Evolutionary conservation across 2,113 vertebrate genomes (phyloP).

Genomic region (Glaucidium brasilianum): DNA sequence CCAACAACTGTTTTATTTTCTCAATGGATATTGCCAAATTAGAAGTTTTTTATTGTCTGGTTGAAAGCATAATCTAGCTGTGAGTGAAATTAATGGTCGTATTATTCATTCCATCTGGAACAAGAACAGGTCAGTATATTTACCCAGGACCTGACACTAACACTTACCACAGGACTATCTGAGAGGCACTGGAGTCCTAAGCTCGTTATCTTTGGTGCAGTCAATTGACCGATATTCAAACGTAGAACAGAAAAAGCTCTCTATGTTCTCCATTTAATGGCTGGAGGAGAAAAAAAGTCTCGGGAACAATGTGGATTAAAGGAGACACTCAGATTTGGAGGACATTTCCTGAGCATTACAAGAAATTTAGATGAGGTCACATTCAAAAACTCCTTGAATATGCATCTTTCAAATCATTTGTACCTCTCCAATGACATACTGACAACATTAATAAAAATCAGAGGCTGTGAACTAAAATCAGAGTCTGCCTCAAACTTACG

Average conservation of each 20-base stretch:
- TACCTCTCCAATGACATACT: conserved; percentile 1
- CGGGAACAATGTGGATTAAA: background rate
- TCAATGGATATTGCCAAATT: background rate
- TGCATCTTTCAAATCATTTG: background rate
- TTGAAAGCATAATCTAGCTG: background rate
- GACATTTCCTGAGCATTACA: background rate
- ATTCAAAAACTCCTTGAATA: background rate
- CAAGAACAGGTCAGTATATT: background rate
- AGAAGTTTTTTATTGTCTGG: background rate
- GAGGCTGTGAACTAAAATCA: conserved; percentile 17
- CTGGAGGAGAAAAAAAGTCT: background rate
- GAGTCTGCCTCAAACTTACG: background rate
- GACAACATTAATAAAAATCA: conserved; percentile 46
- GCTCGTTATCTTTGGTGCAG: background rate
- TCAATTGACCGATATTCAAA: background rate
- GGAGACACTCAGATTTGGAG: conserved; percentile 20
- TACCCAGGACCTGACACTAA: background rate
- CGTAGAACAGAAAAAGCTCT: background rate
- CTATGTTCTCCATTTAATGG: background rate
- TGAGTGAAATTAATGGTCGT: background rate
- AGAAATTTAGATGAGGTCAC: conserved; percentile 41
- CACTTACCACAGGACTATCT: background rate
- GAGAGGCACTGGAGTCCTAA: background rate
- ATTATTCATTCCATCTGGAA: background rate
- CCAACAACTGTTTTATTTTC: background rate